These are phyloP conservation scores for Tetragonisca angustula DNA, from an alignment of 2,888 invertebrate species.

Conservation along the genomic window DNA sequence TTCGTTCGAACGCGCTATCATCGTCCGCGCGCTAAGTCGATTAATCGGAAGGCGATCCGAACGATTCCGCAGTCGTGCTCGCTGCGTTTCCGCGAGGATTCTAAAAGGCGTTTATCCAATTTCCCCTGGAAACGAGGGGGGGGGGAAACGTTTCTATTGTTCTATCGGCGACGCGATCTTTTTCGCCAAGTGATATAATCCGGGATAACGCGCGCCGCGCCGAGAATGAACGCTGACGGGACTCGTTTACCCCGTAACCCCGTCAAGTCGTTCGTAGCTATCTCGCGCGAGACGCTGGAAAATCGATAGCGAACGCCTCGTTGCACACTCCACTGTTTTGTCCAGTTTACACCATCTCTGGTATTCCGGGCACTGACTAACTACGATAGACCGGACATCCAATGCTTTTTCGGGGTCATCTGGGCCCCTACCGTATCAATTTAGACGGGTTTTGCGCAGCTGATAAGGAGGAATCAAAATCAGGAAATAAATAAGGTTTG, in stretches of 20 bases:
- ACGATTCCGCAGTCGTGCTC: conserved; percentile 31
- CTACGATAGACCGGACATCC: too few relatives aligned
- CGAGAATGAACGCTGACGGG: conserved; percentile 39
- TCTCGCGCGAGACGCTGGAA: conserved; percentile 35
- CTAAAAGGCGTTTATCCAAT: conserved; percentile 57
- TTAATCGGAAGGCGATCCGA: conserved; percentile 57
- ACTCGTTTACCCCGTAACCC: conserved; percentile 62
- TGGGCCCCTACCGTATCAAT: too few relatives aligned
- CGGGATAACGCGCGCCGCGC: conserved; percentile 43
- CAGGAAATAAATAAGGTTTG: too few relatives aligned
- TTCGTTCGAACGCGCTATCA: conserved; percentile 22
- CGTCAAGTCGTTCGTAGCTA: conserved; percentile 45
- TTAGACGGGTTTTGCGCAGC: too few relatives aligned
- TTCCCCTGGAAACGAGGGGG: conserved; percentile 41
- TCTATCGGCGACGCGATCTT: conserved; percentile 58
- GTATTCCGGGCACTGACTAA: too few relatives aligned
- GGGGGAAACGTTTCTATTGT: conserved; percentile 34
- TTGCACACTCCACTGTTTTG: conserved; percentile 37
- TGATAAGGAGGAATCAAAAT: too few relatives aligned
- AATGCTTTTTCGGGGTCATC: too few relatives aligned
- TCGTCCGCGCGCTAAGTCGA: conserved; percentile 39
- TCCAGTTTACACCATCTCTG: conserved; percentile 13
- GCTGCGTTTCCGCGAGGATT: conserved; percentile 31
- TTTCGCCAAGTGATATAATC: conserved; percentile 62
- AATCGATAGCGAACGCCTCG: conserved; percentile 50